Conservation (phyloP, 2,113 vertebrate species). For the Semnornis frantzii region DNA sequence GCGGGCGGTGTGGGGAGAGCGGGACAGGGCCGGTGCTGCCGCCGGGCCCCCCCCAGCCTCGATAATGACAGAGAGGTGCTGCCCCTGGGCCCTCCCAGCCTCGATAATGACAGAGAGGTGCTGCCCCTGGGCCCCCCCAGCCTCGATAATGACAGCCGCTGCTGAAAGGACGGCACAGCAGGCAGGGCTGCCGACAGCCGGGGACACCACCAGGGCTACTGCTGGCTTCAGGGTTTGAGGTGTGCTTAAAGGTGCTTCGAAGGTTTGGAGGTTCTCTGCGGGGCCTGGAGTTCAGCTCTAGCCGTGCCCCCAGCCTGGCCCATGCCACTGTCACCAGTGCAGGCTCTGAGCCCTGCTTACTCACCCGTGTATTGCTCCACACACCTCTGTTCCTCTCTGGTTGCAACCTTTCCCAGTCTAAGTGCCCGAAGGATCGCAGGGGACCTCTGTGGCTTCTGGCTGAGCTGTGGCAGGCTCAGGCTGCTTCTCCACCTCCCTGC, state of each 20-base stretch:
- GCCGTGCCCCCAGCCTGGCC: background rate
- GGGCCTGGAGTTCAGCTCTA: background rate
- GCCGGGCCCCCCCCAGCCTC: no score
- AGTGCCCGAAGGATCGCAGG: background rate
- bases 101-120: no score
- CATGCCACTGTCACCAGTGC: accelerated
- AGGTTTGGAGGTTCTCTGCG: background rate
- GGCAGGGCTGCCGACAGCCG: background rate
- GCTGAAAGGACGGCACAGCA: no score
- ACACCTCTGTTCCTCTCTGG: background rate
- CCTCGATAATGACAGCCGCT: background rate
- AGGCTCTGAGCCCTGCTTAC: background rate
- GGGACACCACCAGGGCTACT: background rate
- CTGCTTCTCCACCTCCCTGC: background rate
- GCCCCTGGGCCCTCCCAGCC: no score
- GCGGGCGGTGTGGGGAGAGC: no score
- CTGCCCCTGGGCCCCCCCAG: no score
- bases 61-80: no score
- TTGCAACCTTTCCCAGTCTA: background rate
- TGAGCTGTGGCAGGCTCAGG: background rate
- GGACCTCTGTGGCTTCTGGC: background rate
- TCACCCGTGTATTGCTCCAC: background rate
- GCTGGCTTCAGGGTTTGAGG: background rate
- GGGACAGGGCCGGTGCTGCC: background rate
- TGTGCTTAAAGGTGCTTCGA: background rate